phyloP scores from a whole-genome alignment of 2,113 vertebrate species.

The Echinops telfairi region DNA sequence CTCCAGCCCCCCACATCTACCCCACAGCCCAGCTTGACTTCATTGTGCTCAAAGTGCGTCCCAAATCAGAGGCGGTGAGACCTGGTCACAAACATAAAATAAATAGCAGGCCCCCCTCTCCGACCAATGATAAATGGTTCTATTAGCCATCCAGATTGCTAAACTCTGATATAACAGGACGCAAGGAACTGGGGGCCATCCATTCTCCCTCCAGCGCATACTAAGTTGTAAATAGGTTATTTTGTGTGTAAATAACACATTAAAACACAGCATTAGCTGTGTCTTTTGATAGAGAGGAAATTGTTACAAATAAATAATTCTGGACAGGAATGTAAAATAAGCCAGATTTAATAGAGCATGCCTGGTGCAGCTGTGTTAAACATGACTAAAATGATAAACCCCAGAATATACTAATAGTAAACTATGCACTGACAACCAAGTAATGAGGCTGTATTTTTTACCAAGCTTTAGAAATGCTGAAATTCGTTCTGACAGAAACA shows the following conservation, averaged over 20 bases:
- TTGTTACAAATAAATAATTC: conserved; percentile 97
- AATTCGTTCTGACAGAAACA: conserved; percentile 91
- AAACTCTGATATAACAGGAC: conserved; percentile 96
- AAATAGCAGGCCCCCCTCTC: conserved; percentile 89
- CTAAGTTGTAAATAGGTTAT: conserved; percentile 96
- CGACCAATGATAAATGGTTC: conserved; percentile 97
- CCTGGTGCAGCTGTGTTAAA: conserved; percentile 92
- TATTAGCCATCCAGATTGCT: conserved; percentile 99
- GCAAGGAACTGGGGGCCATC: conserved; percentile 92
- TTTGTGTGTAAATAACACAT: conserved; percentile 99
- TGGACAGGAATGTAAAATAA: conserved; percentile 95
- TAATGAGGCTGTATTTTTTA: conserved; percentile 92
- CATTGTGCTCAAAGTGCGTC: conserved; percentile 90
- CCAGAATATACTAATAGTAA: conserved; percentile 92
- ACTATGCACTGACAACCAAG: conserved; percentile 91
- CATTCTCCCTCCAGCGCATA: conserved; percentile 90
- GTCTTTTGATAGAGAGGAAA: conserved; percentile 96
- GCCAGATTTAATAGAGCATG: conserved; percentile 91
- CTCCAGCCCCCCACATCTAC: conserved; percentile 25
- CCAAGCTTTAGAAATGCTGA: conserved; percentile 89
- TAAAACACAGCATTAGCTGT: conserved; percentile 97
- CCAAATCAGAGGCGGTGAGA: conserved; percentile 92
- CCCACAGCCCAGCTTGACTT: conserved; percentile 85
- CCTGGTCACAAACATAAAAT: conserved; percentile 87
- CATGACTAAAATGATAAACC: conserved; percentile 94